Base-by-base conservation (phyloP, 2,113 vertebrate genomes). In the Hemicordylus capensis region DNA sequence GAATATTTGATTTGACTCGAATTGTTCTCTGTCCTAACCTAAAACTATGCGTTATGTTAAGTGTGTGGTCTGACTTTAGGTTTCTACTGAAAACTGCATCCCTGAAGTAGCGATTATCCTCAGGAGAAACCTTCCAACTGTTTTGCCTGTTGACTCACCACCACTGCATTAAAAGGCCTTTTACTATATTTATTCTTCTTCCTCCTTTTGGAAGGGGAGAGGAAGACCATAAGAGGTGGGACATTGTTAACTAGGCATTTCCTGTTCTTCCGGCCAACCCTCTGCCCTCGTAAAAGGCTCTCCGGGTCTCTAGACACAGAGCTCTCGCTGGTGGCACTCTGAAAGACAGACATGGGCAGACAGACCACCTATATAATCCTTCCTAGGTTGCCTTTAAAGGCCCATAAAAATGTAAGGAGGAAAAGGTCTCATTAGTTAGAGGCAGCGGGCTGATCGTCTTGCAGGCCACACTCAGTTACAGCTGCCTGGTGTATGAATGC, bases 391-490 rank as follows among this genome's bases (percentile, higher is more conserved):
- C 54, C 58, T 93, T 94, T 93, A 92, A 89, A 88, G 85, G 87
- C 88, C 92, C 80, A 83, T 94, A 93, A 95, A 93, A 93, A 76
- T 11, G 85, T 86, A 94, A 88, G 90, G 93, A 93, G 88, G 74
- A 91, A 93, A 88, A 56, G 63, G 44, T 90, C 85, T 91, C 87
- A 94, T 93, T 91, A 95, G 88, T 80, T 75, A 87, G 87, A 90
- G 83, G 88, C 83, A 93, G 91, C 91, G 93, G 84, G 87, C 85
- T 95, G 93, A 95, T 94, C 58, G 84, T 88, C 92, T 94, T 90
- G 86, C 90, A 89, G 86, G 81, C 84, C 89, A 89, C 87, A 94
- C 87, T 93, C 89, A 63, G 77, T 94, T 92, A 92, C 83, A 87
- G 86, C 74, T 87, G 76, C 93, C 87, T 94, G 93, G 89, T 94